Conservation (phyloP, 2,888 invertebrate genomes). For the Heliothis peltigera region DNA sequence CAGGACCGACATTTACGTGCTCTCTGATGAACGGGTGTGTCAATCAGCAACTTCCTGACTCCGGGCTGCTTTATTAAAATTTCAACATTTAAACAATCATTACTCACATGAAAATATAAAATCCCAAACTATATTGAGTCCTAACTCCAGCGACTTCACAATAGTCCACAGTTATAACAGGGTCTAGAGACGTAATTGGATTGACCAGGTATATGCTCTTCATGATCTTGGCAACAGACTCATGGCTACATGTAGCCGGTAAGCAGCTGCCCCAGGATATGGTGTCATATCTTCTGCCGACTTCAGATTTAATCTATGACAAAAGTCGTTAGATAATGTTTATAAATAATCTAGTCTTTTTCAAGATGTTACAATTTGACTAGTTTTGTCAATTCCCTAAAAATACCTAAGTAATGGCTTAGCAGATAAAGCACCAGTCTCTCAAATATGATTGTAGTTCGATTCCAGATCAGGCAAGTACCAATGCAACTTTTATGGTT, state of each 20-base stretch:
- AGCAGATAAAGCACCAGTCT: too few species aligned
- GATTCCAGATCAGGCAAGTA: too few species aligned
- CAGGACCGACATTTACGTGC: too few species aligned
- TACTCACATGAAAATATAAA: slow-evolving; percentile 63
- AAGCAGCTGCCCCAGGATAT: slow-evolving; percentile 69
- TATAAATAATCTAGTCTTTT: neutral
- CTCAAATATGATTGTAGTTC: too few species aligned
- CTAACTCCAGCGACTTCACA: slow-evolving; percentile 57
- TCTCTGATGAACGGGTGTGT: too few species aligned
- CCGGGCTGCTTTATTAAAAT: too few species aligned
- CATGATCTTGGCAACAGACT: slow-evolving; percentile 62
- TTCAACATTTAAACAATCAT: neutral
- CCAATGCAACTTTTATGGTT: too few species aligned
- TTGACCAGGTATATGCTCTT: slow-evolving; percentile 56
- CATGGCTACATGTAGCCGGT: slow-evolving; percentile 63
- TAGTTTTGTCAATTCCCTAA: too few species aligned
- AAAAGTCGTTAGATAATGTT: too few species aligned
- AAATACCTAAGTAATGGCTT: too few species aligned
- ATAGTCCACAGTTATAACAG: slow-evolving; percentile 52
- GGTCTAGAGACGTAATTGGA: slow-evolving; percentile 51
- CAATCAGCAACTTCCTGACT: too few species aligned
- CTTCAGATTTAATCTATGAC: slow-evolving; percentile 51
- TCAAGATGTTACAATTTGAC: too few species aligned
- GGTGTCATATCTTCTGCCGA: slow-evolving; percentile 54
- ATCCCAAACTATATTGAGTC: slow-evolving; percentile 36